phyloP scores from a whole-genome alignment of 2,888 invertebrate species.

The Dendrolimus houi region DNA sequence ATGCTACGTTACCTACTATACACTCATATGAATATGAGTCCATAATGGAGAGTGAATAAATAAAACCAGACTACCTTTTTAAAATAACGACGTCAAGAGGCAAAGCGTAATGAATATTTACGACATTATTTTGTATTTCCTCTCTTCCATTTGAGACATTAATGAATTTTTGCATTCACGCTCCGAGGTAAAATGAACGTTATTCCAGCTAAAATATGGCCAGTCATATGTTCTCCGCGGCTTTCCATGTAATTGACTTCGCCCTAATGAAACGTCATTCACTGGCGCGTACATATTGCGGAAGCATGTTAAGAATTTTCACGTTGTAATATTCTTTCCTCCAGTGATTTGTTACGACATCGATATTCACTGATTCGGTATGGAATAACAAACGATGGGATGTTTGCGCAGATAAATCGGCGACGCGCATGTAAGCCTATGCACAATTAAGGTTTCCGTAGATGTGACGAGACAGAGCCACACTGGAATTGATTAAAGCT shows the following conservation, averaged over 20 bases:
- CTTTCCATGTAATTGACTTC: conserved; percentile 44
- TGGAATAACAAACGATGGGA: background rate
- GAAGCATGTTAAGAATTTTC: background rate
- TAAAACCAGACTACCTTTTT: background rate
- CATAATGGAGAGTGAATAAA: background rate
- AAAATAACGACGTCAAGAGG: conserved; percentile 15
- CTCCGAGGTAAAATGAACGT: conserved; percentile 33
- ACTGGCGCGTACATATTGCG: conserved; percentile 1
- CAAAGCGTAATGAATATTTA: conserved; percentile 34
- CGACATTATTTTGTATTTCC: conserved; percentile 31
- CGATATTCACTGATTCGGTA: background rate
- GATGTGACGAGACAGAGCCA: too few species aligned
- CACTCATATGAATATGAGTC: too few species aligned
- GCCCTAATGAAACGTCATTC: conserved; percentile 42
- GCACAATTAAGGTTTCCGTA: too few species aligned
- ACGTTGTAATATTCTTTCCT: background rate
- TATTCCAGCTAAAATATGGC: conserved; percentile 50
- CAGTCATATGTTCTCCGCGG: conserved; percentile 37
- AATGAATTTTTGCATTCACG: conserved; percentile 30
- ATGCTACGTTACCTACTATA: too few species aligned
- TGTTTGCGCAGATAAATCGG: background rate
- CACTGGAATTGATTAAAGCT: too few species aligned
- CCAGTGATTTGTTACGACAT: background rate
- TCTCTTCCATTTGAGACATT: conserved; percentile 36
- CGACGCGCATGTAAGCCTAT: too few species aligned